Evolutionary conservation across 2,113 vertebrate species (phyloP).

Genomic region (Dasyornis broadbenti): DNA sequence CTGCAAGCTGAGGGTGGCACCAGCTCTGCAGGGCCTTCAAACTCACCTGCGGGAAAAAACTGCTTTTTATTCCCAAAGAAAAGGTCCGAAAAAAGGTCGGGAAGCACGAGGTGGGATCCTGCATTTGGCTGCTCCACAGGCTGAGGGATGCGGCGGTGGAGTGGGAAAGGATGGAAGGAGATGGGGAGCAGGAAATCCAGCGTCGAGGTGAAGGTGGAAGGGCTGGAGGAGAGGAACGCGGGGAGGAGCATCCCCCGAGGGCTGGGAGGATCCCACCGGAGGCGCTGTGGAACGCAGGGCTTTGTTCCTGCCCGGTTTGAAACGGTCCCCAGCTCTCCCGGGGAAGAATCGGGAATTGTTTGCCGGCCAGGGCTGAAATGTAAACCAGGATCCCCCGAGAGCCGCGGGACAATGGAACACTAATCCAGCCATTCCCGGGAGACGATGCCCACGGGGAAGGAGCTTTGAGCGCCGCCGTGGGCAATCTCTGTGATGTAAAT

Average conservation of each 20-base stretch:
- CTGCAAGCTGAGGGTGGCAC: background rate
- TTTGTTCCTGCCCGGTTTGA: background rate
- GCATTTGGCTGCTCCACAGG: background rate
- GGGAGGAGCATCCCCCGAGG: no score
- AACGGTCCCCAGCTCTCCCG: background rate
- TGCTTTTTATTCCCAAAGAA: background rate
- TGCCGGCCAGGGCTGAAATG: background rate
- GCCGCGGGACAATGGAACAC: background rate
- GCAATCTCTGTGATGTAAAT: slow-evolving; percentile 11
- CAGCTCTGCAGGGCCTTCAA: background rate
- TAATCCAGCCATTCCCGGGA: background rate
- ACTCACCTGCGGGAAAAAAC: background rate
- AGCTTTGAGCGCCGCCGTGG: background rate
- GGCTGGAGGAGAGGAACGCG: background rate
- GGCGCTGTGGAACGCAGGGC: background rate
- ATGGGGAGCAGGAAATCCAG: background rate
- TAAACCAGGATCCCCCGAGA: slow-evolving; percentile 41
- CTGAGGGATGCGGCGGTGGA: background rate
- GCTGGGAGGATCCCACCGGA: background rate
- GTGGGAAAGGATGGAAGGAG: background rate
- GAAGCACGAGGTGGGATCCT: background rate
- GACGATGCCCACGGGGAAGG: background rate
- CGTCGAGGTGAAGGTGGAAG: background rate
- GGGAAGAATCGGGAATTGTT: background rate
- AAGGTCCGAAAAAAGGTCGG: background rate